Base-by-base conservation (phyloP, 2,797 vertebrate genomes). In the Halcyon chelicuti region DNA sequence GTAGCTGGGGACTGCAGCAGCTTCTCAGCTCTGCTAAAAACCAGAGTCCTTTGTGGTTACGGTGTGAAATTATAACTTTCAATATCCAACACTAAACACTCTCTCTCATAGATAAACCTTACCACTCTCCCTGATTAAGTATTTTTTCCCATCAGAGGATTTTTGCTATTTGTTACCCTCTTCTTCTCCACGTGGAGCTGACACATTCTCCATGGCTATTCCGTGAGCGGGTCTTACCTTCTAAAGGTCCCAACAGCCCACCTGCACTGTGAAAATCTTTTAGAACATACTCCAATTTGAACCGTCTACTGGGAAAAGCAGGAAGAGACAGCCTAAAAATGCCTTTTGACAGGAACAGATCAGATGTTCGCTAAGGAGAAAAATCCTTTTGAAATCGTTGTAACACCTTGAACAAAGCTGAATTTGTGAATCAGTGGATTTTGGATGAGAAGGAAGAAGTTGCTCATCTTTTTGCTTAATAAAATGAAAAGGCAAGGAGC, bases 181-280 rank as follows among this genome's bases (percentile, higher is more conserved):
- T 35, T 76, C 13, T 88, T 58, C 51, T 81, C 62, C 57, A 17
- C 7, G 10, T 33, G 40, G 33, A 73, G 28, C 49, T 61, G 52
- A 35, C 12, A 73, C 26, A 16, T 80, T 83, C 54, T 72, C 52
- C 61, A 37, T 15, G 60, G 39, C 21, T 70, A 44, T 75, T 88
- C 65, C 80, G 20, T 51, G 86, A 86, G 61, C 49, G 46, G 6
- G 8, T 85, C n/a, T 87, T 77, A 68, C 57, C 37, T 82, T 94
- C 72, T 93, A 58, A 79, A 87, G 10, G 9, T 94, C 75, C 72
- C 68, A 75, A 21, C 14, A 89, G 35, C 26, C 55, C 78, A 83
- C 29, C 29, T 71, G 67, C 25, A 40, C 40, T 75, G 57, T 75
- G 61, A 96, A 95, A 94, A 88, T 26, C n/a, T 91, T 92, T 78